Base-by-base conservation (phyloP, 2,888 invertebrate genomes). In the Cephalotes varians region DNA sequence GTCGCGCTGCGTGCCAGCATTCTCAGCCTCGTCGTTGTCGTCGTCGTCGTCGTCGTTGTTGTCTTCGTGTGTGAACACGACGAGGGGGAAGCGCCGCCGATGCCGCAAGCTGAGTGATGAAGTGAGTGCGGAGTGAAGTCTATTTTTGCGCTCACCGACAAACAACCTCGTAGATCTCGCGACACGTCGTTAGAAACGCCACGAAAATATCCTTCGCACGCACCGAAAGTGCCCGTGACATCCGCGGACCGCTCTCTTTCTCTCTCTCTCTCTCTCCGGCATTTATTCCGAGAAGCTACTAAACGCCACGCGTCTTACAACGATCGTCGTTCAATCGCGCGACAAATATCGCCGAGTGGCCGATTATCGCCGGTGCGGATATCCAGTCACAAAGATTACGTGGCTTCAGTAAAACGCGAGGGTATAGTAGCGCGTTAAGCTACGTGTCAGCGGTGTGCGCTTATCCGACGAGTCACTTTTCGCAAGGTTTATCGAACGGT, bases 91-190 rank as follows among this genome's bases (percentile, higher is more conserved):
- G 44, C 25, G 10, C 56, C 67, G 65, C 37, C 74, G 80, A 67
- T 73, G 77, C 81, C 73, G 62, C 79, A 15, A 72, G 85, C 58
- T 84, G 92, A 92, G 92, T 93, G 93, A 93, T 91, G 91, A 92
- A 93, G 93, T 92, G 92, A 92, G 93, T 92, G 92, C 90, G 64
- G 93, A 93, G 93, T 93, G 93, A 93, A 90, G 88, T 91, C 93
- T 94, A 94, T 94, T 94, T 94, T 93, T 92, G 93, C 90, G 85
- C 89, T 85, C 88, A 86, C 90, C 90, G 90, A 91, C 93, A 92
- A 93, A 93, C 93, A 93, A 91, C 89, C 89, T 92, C 93, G 90
- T 92, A 93, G 90, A 92, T 92, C 90, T 91, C 90, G 88, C 86
- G 91, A 90, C 92, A 91, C 89, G 85, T 92, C 91, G 90, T 92